Base-by-base conservation (phyloP, 2,113 vertebrate species). In the Panthera leo region DNA sequence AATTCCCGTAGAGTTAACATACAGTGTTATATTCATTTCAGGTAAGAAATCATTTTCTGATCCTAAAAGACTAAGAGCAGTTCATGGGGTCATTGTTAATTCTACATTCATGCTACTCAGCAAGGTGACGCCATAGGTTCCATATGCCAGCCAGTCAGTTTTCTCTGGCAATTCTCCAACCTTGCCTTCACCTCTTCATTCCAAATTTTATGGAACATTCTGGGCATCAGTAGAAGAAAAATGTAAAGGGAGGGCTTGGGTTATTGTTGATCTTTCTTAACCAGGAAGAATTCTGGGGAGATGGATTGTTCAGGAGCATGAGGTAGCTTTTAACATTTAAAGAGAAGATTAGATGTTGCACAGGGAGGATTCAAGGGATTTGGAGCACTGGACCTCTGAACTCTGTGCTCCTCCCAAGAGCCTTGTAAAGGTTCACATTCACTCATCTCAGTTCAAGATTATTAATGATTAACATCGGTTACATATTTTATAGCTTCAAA, bases 271-370 rank as follows among this genome's bases (percentile, higher is more conserved):
- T 61, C 73, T 83, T 86, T 80, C 58, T 34, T 85, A 93, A 78
- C 42, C 51, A 91, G 55, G 45, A 76, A 85, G 82, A 87, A 91
- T 84, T 96, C 68, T 92, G 25, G 8, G 11, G 78, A 95, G 84
- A 94, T 34, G 31, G 12, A 73, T 39, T 73, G 3, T 63, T 84
- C 29, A 16, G 18, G 39, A 71, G 13, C 70, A 23, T 36, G 68
- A 76, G 63, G 42, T 8, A 36, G 63, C 29, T 84, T 53, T 27
- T 36, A 84, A 58, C 27, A 80, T 55, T 80, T 70, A 55, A 73
- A 75, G 61, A 55, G 51, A 89, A 75, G 19, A 51, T 71, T 14
- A 88, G 65, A 85, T 42, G 34, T 18, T 85, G 14, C 11, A 34
- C 1, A 63, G 25, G 51, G 18, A 85, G 45, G 42, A 51, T 68